A percentile compares a stretch with the other conserved stretches of the same genome.
phyloP scores from a whole-genome alignment of 2,797 vertebrate species.

The Onychomys leucogaster region DNA sequence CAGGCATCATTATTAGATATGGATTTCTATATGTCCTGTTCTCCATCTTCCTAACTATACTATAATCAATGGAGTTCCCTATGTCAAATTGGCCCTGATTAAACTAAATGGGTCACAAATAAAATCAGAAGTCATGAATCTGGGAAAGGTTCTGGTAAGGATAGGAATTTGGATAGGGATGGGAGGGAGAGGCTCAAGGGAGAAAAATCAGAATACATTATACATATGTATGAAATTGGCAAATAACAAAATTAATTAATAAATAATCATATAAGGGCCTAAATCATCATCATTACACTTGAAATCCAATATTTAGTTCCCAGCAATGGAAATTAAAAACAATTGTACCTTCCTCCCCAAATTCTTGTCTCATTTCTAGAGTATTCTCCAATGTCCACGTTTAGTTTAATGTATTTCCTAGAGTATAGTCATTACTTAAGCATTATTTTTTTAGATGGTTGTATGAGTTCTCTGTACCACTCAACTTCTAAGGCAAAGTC shows the following conservation, averaged over 20 bases:
- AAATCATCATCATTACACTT: constrained; percentile 43
- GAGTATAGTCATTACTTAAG: background rate
- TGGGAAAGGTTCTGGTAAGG: background rate
- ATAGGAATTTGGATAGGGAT: background rate
- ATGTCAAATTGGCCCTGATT: background rate
- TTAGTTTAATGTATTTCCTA: background rate
- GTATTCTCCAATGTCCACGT: background rate
- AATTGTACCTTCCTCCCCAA: constrained; percentile 2
- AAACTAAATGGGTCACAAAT: background rate
- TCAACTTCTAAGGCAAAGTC: background rate
- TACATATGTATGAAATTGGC: background rate
- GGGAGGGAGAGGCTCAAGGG: background rate
- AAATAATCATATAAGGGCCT: constrained; percentile 34
- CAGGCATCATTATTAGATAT: background rate
- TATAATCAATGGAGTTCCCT: background rate
- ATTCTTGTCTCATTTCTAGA: background rate
- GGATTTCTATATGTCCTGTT: background rate
- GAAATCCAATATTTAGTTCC: constrained; percentile 53
- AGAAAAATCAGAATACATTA: background rate
- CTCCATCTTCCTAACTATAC: background rate
- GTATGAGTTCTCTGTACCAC: background rate
- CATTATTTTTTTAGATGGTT: background rate
- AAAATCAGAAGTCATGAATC: background rate
- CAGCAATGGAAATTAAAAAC: constrained; percentile 60
- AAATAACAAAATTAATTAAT: background rate